These are phyloP conservation scores for Beris morrisii DNA, from an alignment of 2,888 invertebrate species.

Conservation along the genomic window DNA sequence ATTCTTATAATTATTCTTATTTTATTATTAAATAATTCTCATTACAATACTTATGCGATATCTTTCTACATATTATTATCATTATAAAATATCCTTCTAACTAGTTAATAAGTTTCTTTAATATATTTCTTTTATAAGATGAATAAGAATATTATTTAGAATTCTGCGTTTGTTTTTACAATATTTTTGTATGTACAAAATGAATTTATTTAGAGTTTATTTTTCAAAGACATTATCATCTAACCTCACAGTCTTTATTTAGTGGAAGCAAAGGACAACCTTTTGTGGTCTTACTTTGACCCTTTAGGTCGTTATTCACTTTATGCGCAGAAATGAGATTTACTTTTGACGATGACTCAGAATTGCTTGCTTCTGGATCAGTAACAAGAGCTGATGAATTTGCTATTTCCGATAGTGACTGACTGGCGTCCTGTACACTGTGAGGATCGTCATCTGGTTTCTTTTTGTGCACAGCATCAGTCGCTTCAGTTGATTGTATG, in stretches of 20 bases:
- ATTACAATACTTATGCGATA: constrained; percentile 31
- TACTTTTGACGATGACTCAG: constrained; percentile 20
- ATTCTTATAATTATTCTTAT: constrained; percentile 13
- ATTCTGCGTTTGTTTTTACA: constrained; percentile 12
- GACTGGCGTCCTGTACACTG: neutral
- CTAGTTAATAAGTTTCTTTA: constrained; percentile 10
- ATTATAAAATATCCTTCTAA: constrained; percentile 30
- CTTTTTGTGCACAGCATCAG: neutral
- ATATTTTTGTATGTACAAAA: constrained; percentile 2
- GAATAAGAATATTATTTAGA: constrained; percentile 8
- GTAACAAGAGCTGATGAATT: constrained; percentile 40
- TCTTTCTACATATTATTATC: constrained; percentile 3
- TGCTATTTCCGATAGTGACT: neutral
- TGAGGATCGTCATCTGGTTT: neutral
- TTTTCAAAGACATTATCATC: constrained; percentile 65
- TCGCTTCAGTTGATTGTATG: neutral
- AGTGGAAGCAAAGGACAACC: constrained; percentile 59
- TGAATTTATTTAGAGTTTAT: too few relatives aligned
- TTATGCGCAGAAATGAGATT: constrained; percentile 30
- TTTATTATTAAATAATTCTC: constrained; percentile 27
- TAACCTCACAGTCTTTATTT: constrained; percentile 84
- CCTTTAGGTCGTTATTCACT: constrained; percentile 37
- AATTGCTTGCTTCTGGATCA: constrained; percentile 28
- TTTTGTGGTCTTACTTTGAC: constrained; percentile 38
- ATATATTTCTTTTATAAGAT: too few relatives aligned